Evolutionary conservation across 2,113 vertebrate species (phyloP).

Genomic region (Albula goreensis): DNA sequence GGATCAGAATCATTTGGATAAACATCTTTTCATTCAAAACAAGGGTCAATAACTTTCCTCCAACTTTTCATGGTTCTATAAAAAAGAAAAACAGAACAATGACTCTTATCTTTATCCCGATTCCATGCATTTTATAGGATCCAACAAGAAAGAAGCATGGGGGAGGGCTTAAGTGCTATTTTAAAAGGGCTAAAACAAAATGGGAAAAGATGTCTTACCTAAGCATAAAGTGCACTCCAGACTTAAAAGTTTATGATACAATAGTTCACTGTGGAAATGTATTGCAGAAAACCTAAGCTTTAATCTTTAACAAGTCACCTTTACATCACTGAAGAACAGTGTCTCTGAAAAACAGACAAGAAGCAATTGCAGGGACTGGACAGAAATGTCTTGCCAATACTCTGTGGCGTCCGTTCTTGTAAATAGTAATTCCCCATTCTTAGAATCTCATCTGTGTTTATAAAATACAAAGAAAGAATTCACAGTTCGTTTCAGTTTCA

Average conservation of each 20-base stretch:
- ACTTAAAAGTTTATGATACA: too few species aligned
- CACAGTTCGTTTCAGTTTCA: neutral
- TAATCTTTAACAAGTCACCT: neutral
- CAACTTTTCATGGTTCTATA: neutral
- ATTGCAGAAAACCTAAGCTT: too few species aligned
- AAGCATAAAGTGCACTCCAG: too few species aligned
- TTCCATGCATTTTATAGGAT: neutral
- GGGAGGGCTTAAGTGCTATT: neutral
- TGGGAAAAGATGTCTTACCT: neutral
- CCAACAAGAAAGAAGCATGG: neutral
- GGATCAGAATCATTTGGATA: neutral
- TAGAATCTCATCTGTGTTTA: neutral
- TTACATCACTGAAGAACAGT: neutral
- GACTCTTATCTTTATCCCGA: neutral
- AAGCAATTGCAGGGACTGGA: neutral
- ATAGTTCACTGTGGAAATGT: too few species aligned
- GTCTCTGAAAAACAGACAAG: neutral
- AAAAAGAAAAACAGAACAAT: neutral
- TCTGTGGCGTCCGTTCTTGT: neutral
- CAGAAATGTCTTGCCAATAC: too few species aligned
- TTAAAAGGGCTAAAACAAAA: neutral
- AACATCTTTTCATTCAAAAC: conserved; percentile 7
- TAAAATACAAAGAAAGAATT: neutral
- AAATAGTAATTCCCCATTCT: neutral
- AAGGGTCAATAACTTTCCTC: neutral